phyloP scores from a whole-genome alignment of 2,888 invertebrate genomes.

The Panzeria rudis region DNA sequence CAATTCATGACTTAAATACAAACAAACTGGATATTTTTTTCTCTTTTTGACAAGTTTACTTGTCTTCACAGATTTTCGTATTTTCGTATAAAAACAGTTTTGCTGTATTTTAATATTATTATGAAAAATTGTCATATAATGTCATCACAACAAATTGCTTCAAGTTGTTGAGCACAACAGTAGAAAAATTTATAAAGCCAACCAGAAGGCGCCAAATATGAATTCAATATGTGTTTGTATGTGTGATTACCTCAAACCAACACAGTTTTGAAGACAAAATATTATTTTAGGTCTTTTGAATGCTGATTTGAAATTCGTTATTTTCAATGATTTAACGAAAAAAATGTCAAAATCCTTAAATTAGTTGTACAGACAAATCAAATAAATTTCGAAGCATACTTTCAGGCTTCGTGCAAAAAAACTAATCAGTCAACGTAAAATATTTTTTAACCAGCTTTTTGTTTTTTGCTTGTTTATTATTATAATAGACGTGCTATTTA shows the following conservation, averaged over 20 bases:
- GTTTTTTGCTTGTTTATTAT: background rate
- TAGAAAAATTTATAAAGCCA: background rate
- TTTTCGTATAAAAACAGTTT: slow-evolving; percentile 23
- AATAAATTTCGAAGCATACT: slow-evolving; percentile 17
- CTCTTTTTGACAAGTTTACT: background rate
- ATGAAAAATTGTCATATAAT: slow-evolving; percentile 65
- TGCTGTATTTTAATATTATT: slow-evolving; percentile 41
- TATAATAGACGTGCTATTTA: slow-evolving; percentile 16
- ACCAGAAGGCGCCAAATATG: slow-evolving; percentile 47
- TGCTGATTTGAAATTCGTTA: slow-evolving; percentile 42
- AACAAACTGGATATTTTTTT: background rate
- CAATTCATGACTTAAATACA: slow-evolving; percentile 34
- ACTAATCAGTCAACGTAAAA: background rate
- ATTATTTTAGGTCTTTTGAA: slow-evolving; percentile 29
- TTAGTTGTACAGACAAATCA: slow-evolving; percentile 4
- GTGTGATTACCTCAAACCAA: background rate
- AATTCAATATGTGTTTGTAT: background rate
- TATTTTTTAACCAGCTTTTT: background rate
- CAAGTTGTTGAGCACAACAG: slow-evolving; percentile 26
- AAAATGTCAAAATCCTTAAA: slow-evolving; percentile 6
- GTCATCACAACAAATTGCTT: slow-evolving; percentile 58
- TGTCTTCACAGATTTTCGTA: slow-evolving; percentile 18
- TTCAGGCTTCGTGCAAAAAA: slow-evolving; percentile 7
- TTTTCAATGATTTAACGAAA: slow-evolving; percentile 45
- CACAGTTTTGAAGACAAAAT: background rate